These are phyloP conservation scores for Pardosa pseudoannulata DNA, from an alignment of 2,888 invertebrate species.

Conservation along the genomic window DNA sequence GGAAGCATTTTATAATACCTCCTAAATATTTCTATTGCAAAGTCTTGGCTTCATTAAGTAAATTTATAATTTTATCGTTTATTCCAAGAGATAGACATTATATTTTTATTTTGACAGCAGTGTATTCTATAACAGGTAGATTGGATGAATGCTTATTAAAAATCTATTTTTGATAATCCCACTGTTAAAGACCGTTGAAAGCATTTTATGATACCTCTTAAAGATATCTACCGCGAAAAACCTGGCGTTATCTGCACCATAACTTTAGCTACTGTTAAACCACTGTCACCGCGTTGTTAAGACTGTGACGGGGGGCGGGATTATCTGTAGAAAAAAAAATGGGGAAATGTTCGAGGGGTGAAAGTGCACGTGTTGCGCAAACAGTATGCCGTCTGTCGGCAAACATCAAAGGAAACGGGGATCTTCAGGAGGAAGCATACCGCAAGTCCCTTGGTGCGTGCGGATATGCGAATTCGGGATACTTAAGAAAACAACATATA, in stretches of 20 bases:
- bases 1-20: too few species aligned
- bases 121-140: too few species aligned
- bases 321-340: neutral
- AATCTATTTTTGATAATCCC: too few species aligned
- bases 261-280: slow-evolving; percentile 15
- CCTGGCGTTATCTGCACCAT: neutral
- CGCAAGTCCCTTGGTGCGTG: slow-evolving; percentile 16
- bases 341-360: slow-evolving; percentile 18
- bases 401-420: slow-evolving; percentile 42
- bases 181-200: too few species aligned
- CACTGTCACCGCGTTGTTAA: slow-evolving; percentile 50
- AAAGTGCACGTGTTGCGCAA: slow-evolving; percentile 58
- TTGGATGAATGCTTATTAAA: too few species aligned
- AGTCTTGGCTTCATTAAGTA: too few species aligned
- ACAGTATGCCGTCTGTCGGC: slow-evolving; percentile 37
- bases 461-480: slow-evolving; percentile 5
- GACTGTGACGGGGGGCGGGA: slow-evolving; percentile 38
- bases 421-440: neutral
- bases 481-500: slow-evolving; percentile 13
- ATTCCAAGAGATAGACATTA: too few species aligned
- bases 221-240: neutral
- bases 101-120: too few species aligned
- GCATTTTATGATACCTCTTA: neutral
- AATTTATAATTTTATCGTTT: too few species aligned
- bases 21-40: too few species aligned